Evolutionary conservation across 2,113 vertebrate genomes (phyloP), one percentile per base, ranked within the genome.

Genomic region (Chauna torquata): DNA sequence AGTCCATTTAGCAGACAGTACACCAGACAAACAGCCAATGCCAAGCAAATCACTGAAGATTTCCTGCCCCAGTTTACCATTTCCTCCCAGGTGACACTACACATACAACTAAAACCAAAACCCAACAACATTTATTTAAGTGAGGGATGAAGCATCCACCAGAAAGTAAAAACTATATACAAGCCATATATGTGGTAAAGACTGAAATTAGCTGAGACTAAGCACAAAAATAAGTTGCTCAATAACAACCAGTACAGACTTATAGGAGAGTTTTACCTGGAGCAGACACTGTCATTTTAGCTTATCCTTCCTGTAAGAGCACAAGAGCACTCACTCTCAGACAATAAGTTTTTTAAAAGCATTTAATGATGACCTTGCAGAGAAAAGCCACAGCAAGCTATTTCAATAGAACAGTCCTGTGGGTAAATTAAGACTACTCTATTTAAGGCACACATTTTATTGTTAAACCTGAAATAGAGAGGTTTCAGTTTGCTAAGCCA

Each of bases 381-480:
- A 86, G 38, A 83, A 86, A 95, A 94, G 28, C 28, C 45, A 66
- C 1, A 47, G 10, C 4, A 45, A 76, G 3, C 42, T 62, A 62
- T 40, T 88, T 82, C 38, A 82, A 27, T 27, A 65, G 62, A 71
- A 64, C 0, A 89, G 65, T 62, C 58, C 34, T 52, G 45, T 44
- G 87, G 8, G 23, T 82, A 86, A 85, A 52, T 79, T 49, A 85
- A 66, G 54, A 85, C 49, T 28, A 79, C 50, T 97, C 54, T 58
- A 70, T 40, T 87, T 80, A 96, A 97, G 96, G 95, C 96, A 97
- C 91, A 42, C 3, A n/a, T 86, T 94, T 95, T 91, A 78, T 95
- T 88, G 54, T 81, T 83, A 77, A 44, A 88, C 4, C 30, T 71
- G 79, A 93, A 93, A 85, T 17, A 87, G 44, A 79, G 23, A 79